Conservation (phyloP, 2,888 invertebrate genomes). For the Sycophila texana region DNA sequence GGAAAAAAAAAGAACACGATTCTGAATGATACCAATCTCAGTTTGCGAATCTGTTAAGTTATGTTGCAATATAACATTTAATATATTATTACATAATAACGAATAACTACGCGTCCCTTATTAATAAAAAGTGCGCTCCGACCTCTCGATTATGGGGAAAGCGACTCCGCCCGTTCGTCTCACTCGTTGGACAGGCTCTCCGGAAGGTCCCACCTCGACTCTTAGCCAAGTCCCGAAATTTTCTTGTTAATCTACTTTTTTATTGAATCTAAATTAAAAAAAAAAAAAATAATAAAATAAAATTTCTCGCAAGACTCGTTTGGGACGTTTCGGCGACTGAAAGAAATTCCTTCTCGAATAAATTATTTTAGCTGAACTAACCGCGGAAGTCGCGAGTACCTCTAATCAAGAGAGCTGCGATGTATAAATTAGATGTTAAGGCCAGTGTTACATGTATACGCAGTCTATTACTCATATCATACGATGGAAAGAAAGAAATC, state of each 20-base stretch:
- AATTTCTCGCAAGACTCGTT: constrained; percentile 10
- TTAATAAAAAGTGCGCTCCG: constrained; percentile 56
- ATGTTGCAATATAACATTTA: constrained; percentile 73
- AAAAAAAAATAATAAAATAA: too few species aligned
- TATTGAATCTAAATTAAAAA: constrained; percentile 36
- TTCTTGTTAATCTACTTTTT: constrained; percentile 49
- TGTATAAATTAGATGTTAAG: constrained; percentile 75
- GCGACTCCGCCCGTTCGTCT: constrained; percentile 16
- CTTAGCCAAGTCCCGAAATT: constrained; percentile 11
- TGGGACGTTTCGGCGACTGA: constrained; percentile 39
- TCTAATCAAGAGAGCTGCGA: constrained; percentile 37
- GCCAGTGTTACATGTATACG: constrained; percentile 76
- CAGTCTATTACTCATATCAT: constrained; percentile 75
- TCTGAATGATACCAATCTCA: constrained; percentile 74
- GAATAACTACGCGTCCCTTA: constrained; percentile 58
- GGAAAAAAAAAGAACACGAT: constrained; percentile 60
- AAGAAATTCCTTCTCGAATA: constrained; percentile 36
- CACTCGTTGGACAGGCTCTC: constrained; percentile 39
- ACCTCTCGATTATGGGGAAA: constrained; percentile 34
- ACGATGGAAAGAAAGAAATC: constrained; percentile 64
- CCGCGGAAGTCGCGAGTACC: constrained; percentile 23
- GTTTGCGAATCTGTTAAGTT: constrained; percentile 74
- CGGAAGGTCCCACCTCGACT: constrained; percentile 36
- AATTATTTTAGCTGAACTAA: constrained; percentile 14
- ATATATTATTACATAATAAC: constrained; percentile 63